A percentile compares a stretch with the other conserved stretches of the same genome.
phyloP scores from a whole-genome alignment of 2,797 vertebrate genomes.

The Enteromius paludinosus region DNA sequence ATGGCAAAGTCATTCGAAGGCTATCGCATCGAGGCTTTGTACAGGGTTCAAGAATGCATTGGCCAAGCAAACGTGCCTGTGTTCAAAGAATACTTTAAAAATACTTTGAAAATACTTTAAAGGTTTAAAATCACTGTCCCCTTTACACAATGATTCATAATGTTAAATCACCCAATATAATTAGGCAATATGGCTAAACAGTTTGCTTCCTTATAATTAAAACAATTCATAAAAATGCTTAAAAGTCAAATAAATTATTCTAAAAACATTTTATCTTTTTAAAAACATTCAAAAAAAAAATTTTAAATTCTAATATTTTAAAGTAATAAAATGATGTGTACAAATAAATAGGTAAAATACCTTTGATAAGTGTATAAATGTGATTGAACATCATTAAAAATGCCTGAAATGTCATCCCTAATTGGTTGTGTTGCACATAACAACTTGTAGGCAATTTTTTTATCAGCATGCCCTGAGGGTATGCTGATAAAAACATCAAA shows the following conservation, averaged over 20 bases:
- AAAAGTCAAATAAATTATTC: background rate
- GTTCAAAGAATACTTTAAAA: background rate
- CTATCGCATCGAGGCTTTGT: background rate
- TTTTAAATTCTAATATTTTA: background rate
- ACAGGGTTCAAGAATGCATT: conserved; percentile 12
- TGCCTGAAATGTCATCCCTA: conserved; percentile 33
- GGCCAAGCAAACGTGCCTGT: background rate
- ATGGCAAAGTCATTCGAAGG: conserved; percentile 6
- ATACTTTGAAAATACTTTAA: too few species aligned
- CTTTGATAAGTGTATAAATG: conserved; percentile 19
- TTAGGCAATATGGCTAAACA: background rate
- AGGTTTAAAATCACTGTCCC: background rate
- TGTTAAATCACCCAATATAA: background rate
- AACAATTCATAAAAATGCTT: background rate
- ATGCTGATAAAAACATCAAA: conserved; percentile 49
- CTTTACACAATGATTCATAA: background rate
- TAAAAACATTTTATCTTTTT: background rate
- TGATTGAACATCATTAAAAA: conserved; percentile 32
- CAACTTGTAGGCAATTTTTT: conserved; percentile 28
- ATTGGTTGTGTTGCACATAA: conserved; percentile 25
- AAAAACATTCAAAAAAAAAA: background rate
- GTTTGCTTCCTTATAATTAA: background rate
- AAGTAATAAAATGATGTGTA: background rate
- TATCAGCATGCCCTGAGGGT: conserved; percentile 31
- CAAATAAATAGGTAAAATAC: background rate